A percentile compares a stretch with the other conserved stretches of the same genome.
Conservation (phyloP, 92 coral and sea anemone species). For the Ricordea florida region DNA sequence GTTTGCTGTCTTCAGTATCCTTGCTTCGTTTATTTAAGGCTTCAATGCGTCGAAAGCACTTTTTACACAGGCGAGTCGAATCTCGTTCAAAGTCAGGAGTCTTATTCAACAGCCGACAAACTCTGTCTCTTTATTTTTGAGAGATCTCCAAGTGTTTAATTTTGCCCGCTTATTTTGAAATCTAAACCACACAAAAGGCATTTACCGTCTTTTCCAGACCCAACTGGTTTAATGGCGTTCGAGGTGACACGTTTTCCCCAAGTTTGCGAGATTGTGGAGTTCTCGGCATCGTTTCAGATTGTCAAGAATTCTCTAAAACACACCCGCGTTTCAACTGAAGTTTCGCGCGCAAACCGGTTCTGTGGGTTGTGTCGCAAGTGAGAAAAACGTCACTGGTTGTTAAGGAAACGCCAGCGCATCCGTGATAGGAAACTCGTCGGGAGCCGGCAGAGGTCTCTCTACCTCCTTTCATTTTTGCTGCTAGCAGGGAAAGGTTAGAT, state of each 20-base stretch:
- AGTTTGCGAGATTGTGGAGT: background rate
- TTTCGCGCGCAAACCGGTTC: too few relatives aligned
- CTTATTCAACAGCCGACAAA: conserved; percentile 10
- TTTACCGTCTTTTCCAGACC: conserved; percentile 1
- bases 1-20: conserved; percentile 22
- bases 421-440: too few relatives aligned
- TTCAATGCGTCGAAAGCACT: conserved; percentile 8
- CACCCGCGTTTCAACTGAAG: too few relatives aligned
- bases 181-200: conserved; percentile 1
- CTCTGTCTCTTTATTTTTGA: conserved; percentile 6
- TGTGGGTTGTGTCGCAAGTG: too few relatives aligned
- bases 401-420: too few relatives aligned
- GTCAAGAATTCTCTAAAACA: too few relatives aligned
- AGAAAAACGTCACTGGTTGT: too few relatives aligned
- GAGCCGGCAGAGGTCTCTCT: too few relatives aligned
- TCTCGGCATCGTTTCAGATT: background rate
- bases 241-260: background rate
- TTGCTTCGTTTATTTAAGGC: conserved; percentile 10
- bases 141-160: conserved; percentile 20
- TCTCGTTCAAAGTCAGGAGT: conserved; percentile 8
- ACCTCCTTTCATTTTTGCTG: too few relatives aligned
- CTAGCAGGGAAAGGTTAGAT: conserved; percentile 19
- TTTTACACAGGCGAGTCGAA: conserved; percentile 14
- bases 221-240: conserved; percentile 2
- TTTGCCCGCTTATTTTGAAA: conserved; percentile 18